A percentile compares a stretch with the other conserved stretches of the same genome.
phyloP scores from a whole-genome alignment of 2,797 vertebrate genomes.

The Syngnathus acus region DNA sequence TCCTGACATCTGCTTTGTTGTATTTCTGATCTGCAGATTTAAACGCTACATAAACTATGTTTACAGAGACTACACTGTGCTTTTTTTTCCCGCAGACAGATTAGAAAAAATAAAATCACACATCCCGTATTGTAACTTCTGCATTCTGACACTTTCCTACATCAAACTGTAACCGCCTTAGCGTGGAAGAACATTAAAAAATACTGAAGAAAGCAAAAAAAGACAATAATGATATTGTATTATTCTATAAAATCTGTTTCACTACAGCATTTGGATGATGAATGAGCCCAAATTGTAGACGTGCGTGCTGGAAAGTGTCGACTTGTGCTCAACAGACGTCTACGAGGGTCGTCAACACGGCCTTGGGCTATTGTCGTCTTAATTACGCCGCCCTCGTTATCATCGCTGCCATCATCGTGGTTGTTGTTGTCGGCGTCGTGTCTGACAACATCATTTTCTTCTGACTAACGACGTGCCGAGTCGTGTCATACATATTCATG shows the following conservation, averaged over 20 bases:
- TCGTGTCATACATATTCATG: not conserved
- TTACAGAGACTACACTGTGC: not conserved
- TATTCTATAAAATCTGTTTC: not conserved
- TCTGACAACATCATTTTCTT: slow-evolving; percentile 6
- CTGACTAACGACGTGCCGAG: not conserved
- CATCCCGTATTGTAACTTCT: not conserved
- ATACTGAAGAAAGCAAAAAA: too few species aligned
- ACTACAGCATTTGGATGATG: not conserved
- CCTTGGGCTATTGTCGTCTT: not conserved
- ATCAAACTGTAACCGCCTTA: not conserved
- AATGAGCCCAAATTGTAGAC: not conserved
- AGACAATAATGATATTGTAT: too few species aligned
- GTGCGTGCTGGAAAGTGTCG: not conserved
- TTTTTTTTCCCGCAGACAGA: not conserved
- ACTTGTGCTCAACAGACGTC: not conserved
- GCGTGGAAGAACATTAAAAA: not conserved
- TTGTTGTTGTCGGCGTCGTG: slow-evolving; percentile 3
- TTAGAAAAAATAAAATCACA: not conserved
- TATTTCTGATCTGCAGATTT: not conserved
- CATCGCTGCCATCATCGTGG: not conserved
- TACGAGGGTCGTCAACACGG: not conserved
- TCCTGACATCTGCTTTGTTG: not conserved
- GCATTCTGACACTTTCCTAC: not conserved
- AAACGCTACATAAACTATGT: not conserved
- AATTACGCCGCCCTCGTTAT: not conserved